Evolutionary conservation across 2,113 vertebrate genomes (phyloP), one percentile per base, ranked within the genome.

Genomic region (Nesogale talazaci): DNA sequence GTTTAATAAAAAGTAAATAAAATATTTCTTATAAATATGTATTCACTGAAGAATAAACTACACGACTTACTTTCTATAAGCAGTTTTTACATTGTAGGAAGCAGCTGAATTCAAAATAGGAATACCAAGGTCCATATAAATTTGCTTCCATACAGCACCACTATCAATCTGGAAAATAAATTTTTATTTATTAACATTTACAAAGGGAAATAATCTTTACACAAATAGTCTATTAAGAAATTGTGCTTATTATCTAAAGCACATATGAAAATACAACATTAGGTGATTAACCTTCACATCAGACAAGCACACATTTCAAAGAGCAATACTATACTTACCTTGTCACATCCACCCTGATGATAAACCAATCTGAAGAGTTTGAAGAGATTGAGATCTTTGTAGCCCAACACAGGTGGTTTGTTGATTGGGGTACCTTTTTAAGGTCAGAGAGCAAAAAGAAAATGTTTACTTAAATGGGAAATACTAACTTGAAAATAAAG

Each of bases 51-150:
- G 34, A 94, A 93, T 85, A 78, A 88, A 92, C 36, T 80, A 85
- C 89, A 94, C 69, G 78, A 98, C 99, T 98, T 98, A 99, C 99
- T 99, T 99, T 98, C 98, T 99, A 98, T 99, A 99, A 75, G 99
- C 99, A 12, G 99, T 99, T 98, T 99, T 99, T 89, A 99, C 99
- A 96, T 99, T 99, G 98, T 99, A 99, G 70, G 99, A 99, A 42
- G 99, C 99, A 95, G 99, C 99, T 0, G 99, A 99, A 98, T 99
- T 99, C 95, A 99, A 98, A 96, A 99, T 98, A 17, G 99, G 99
- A 98, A 99, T 99, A 96, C 99, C 99, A 97, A 99, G 98, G 97
- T 99, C 99, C 98, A 99, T 99, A 98, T 99, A 99, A 98, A 99
- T 98, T 98, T 99, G 99, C 97, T 99, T 99, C 99, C 99, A 99